These are phyloP conservation scores for Acheta domesticus DNA, from an alignment of 2,888 invertebrate species.

Conservation along the genomic window DNA sequence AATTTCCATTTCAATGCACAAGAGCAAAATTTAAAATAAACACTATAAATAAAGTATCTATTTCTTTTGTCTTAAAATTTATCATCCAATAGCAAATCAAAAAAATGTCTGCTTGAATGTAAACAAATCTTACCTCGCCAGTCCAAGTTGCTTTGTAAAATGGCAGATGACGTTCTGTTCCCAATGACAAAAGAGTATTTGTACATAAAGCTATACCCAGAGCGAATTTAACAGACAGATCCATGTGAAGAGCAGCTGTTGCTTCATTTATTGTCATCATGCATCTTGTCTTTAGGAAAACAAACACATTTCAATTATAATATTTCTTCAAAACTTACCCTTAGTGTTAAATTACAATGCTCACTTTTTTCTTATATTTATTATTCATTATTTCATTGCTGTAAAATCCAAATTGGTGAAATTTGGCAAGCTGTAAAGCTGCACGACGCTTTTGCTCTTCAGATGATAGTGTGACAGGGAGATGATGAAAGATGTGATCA, in stretches of 20 bases:
- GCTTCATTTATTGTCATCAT: constrained; percentile 76
- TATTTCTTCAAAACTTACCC: too few species aligned
- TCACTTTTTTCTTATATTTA: constrained; percentile 63
- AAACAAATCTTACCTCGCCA: constrained; percentile 57
- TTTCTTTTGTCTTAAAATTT: too few species aligned
- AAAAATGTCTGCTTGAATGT: too few species aligned
- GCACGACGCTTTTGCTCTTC: constrained; percentile 72
- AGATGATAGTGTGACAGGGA: constrained; percentile 57
- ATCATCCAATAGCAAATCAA: too few species aligned
- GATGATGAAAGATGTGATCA: constrained; percentile 73
- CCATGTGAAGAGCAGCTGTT: constrained; percentile 64
- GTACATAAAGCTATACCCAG: constrained; percentile 71
- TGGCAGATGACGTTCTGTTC: constrained; percentile 69
- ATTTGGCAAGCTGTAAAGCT: constrained; percentile 64
- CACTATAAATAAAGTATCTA: too few species aligned
- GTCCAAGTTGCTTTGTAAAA: constrained; percentile 68
- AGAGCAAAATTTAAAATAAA: too few species aligned
- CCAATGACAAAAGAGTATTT: constrained; percentile 69
- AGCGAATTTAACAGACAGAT: constrained; percentile 74
- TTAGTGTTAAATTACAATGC: background rate
- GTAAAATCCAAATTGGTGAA: constrained; percentile 64
- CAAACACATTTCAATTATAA: background rate
- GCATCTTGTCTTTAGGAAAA: constrained; percentile 58
- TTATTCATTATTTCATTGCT: constrained; percentile 59
- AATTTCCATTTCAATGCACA: too few species aligned